Conservation (phyloP, 2,888 invertebrate genomes). For the Rhyacophila evoluta region DNA sequence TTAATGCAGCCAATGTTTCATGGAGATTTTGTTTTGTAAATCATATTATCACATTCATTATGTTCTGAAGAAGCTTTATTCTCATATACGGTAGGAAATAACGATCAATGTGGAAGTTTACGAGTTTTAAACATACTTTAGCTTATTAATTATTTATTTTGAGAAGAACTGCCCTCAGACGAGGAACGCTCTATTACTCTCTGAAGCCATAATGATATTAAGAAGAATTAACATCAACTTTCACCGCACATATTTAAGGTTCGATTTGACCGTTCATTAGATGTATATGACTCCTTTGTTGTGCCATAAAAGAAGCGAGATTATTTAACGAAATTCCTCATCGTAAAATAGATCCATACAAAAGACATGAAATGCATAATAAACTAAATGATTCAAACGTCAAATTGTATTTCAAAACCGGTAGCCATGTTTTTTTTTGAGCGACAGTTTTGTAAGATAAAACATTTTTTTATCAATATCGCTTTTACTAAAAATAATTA, state of each 20-base stretch:
- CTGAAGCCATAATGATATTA: constrained; percentile 9
- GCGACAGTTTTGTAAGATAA: neutral
- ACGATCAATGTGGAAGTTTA: no score
- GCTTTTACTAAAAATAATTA: constrained; percentile 3
- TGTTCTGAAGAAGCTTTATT: no score
- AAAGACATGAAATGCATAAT: neutral
- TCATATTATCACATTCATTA: no score
- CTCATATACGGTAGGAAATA: no score
- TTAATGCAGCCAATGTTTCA: no score
- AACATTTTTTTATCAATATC: neutral
- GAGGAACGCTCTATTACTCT: neutral
- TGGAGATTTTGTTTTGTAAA: no score
- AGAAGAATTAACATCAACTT: constrained; percentile 6
- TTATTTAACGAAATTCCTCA: neutral
- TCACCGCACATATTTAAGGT: neutral
- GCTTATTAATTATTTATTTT: neutral
- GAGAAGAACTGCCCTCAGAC: neutral
- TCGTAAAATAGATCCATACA: neutral
- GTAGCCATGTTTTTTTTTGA: neutral
- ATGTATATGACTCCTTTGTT: neutral
- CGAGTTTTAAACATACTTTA: no score
- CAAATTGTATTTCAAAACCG: neutral
- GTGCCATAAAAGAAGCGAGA: neutral
- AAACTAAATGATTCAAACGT: neutral
- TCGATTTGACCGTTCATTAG: neutral